Percentiles rank a stretch among this genome's conserved stretches.
Conservation (phyloP, 1,140 invertebrate species). For the Meloidogyne chitwoodi region DNA sequence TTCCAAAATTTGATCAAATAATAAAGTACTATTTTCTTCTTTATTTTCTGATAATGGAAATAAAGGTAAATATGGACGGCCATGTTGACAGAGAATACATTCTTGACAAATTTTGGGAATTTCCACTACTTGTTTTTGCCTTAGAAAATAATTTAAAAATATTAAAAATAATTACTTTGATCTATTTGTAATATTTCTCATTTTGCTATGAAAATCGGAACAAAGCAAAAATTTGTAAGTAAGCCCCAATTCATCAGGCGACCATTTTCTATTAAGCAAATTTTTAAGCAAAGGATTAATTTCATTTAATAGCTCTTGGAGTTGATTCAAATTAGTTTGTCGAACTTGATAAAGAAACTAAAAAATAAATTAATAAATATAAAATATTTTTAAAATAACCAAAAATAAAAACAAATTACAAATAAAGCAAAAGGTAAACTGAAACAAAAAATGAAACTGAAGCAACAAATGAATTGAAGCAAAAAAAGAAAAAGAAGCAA, state of each 20-base stretch:
- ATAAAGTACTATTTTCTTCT: slow-evolving; percentile 3
- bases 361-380: not conserved
- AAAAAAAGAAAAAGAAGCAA: no score
- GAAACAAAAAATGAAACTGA: not conserved
- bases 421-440: not conserved
- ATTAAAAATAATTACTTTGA: not conserved
- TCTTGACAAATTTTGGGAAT: slow-evolving; percentile 37
- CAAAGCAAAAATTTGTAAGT: not conserved
- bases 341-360: slow-evolving; percentile 8
- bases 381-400: no score
- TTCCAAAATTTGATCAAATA: not conserved
- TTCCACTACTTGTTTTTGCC: not conserved
- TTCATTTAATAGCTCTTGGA: not conserved
- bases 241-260: not conserved
- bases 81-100: slow-evolving; percentile 35
- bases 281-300: slow-evolving; percentile 7
- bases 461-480: no score
- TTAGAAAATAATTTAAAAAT: not conserved
- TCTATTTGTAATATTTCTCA: not conserved
- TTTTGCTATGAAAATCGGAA: not conserved
- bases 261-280: not conserved
- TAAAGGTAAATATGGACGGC: slow-evolving; percentile 18
- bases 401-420: not conserved
- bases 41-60: not conserved
- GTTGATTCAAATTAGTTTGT: not conserved